phyloP scores from a whole-genome alignment of 1,140 invertebrate species.

The Drosophila ohnishii region DNA sequence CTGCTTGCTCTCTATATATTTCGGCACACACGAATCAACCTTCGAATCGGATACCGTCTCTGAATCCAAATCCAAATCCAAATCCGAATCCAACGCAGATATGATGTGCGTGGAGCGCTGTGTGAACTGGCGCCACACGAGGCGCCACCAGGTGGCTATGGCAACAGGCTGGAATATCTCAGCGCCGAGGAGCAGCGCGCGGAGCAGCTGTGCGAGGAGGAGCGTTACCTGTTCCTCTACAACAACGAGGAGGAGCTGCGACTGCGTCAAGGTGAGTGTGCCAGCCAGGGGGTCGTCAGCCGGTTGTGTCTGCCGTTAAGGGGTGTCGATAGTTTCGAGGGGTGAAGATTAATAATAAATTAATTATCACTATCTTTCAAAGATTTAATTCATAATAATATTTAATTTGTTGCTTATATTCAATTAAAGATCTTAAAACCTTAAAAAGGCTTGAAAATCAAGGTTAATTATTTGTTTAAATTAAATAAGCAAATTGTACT shows the following conservation, averaged over 20 bases:
- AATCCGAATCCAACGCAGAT: conserved; percentile 86
- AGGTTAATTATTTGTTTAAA: no score
- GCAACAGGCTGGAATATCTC: conserved; percentile 87
- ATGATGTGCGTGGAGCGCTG: conserved; percentile 96
- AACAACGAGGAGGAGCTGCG: conserved; percentile 93
- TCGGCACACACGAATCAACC: conserved; percentile 26
- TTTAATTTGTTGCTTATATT: neutral
- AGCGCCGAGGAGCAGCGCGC: conserved; percentile 91
- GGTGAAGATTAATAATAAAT: neutral
- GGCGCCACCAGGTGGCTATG: conserved; percentile 88
- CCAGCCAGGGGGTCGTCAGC: neutral
- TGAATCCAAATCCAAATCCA: neutral
- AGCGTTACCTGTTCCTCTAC: conserved; percentile 93
- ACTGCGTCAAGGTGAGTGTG: conserved; percentile 89
- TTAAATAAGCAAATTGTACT: neutral
- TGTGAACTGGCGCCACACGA: conserved; percentile 90
- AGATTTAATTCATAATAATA: no score
- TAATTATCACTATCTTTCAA: no score
- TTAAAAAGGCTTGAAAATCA: neutral
- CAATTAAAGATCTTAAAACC: no score
- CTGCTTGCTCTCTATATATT: conserved; percentile 66
- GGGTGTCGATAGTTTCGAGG: conserved; percentile 11
- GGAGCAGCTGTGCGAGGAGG: conserved; percentile 94
- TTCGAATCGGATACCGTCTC: neutral
- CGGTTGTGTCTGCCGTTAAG: conserved; percentile 1